Evolutionary conservation across 2,113 vertebrate genomes (phyloP), one percentile per base, ranked within the genome.

Genomic region (Triplophysa rosa): DNA sequence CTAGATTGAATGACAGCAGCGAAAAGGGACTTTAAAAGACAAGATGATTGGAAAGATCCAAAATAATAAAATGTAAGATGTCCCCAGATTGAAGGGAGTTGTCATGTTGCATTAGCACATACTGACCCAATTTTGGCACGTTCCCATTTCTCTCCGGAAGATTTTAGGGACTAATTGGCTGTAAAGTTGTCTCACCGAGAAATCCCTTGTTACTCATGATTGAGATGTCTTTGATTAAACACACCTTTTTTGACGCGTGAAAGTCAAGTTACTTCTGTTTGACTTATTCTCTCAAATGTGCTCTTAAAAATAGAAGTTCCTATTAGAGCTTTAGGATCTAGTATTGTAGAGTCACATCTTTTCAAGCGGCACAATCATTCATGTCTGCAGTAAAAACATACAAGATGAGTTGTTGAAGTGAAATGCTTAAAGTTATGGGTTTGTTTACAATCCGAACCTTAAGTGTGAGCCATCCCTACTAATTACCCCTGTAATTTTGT

Each of bases 101-200:
- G 71, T 74, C 58, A 26, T 47, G 40, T 63, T 63, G 72, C 14
- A 63, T 74, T 62, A 47, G 40, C 37, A 1, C 21, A 63, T 42
- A 74, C 24, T 63, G 72, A 63, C 72, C 58, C 40, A 63, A 14
- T 49, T 74, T 49, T 74, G 72, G 58, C 56, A 47, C 40, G 24
- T 74, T 74, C 40, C 37, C 58, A 63, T 47, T 74, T 63, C 72
- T 63, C 72, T 26, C 23, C 63, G 11, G 16, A 26, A 63, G 58
- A 61, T 63, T 74, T 74, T 26, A 63, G 40, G 40, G 58, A 74
- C 72, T 74, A 74, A 74, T 74, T 74, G 72, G 58, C 40, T 74
- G 37, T 21, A 74, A 47, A 74, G 72, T 58, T 74, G 71, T 74
- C 70, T 61, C 10, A 16, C 62, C 40, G 17, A 47, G 58, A 63